These are phyloP conservation scores for Myotis findleyi DNA, from an alignment of 2,797 vertebrate genomes.

Conservation along the genomic window DNA sequence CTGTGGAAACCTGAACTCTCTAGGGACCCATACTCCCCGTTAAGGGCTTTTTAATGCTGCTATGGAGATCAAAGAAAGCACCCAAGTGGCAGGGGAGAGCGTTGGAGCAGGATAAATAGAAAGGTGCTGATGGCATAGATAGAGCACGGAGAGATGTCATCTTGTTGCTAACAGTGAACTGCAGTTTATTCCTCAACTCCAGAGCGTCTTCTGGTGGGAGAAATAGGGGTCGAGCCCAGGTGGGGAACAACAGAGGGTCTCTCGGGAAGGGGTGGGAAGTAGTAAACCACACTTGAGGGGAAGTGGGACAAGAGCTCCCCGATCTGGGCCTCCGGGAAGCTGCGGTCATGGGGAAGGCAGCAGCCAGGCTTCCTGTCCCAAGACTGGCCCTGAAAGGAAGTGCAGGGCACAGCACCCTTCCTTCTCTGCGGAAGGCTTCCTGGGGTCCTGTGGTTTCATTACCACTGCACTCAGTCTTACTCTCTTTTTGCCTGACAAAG, in stretches of 20 bases:
- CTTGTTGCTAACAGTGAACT: neutral
- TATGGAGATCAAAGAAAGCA: neutral
- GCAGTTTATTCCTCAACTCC: neutral
- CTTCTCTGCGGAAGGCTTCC: neutral
- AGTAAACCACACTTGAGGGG: neutral
- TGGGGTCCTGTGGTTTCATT: neutral
- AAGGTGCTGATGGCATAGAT: neutral
- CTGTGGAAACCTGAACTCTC: neutral
- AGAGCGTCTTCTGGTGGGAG: neutral
- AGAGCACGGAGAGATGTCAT: neutral
- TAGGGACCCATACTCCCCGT: neutral
- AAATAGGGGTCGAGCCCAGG: neutral
- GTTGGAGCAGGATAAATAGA: neutral
- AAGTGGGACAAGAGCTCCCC: neutral
- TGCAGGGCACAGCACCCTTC: neutral
- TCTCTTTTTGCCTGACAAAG: neutral
- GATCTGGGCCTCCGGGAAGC: neutral
- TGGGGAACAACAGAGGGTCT: neutral
- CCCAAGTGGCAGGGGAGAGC: neutral
- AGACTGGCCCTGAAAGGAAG: neutral
- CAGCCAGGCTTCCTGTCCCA: neutral
- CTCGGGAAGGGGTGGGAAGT: neutral
- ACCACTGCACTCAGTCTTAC: neutral
- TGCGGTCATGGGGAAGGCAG: neutral
- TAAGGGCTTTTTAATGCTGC: neutral